A percentile compares a stretch with the other conserved stretches of the same genome.
These are phyloP conservation scores for Gephyroberyx darwinii DNA, from an alignment of 2,797 vertebrate genomes.

Conservation along the genomic window DNA sequence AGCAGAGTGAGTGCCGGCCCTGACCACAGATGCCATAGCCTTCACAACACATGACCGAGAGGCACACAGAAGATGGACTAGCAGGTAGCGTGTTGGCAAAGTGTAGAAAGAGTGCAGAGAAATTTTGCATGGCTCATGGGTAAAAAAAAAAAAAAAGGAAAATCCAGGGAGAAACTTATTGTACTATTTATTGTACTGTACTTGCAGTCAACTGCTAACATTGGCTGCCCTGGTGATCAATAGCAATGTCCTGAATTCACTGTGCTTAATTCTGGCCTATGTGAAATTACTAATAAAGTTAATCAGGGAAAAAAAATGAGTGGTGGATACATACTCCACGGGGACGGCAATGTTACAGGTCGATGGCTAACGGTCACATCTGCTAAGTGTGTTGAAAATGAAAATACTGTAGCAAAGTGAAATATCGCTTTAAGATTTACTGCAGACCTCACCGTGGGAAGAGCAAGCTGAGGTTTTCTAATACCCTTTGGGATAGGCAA, in stretches of 20 bases:
- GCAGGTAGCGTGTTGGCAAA: constrained; percentile 20
- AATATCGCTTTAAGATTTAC: background rate
- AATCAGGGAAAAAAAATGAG: constrained; percentile 2
- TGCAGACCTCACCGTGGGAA: background rate
- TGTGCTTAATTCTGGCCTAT: too few species aligned
- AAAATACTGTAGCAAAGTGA: too few species aligned
- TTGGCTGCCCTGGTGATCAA: background rate
- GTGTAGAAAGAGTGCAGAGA: constrained; percentile 9
- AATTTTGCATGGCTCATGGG: constrained; percentile 49
- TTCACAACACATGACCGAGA: constrained; percentile 14
- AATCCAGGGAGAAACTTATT: background rate
- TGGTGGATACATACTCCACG: background rate
- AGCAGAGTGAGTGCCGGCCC: constrained; percentile 20
- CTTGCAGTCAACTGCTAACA: background rate
- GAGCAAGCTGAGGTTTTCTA: too few species aligned
- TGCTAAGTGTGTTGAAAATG: too few species aligned
- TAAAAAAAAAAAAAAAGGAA: constrained; percentile 15
- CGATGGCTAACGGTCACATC: too few species aligned
- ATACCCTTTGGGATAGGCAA: constrained; percentile 19
- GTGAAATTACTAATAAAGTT: too few species aligned
- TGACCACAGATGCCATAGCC: constrained; percentile 37
- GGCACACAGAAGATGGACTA: constrained; percentile 23
- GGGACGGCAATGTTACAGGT: too few species aligned
- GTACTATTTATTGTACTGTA: background rate
- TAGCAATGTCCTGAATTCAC: too few species aligned